phyloP scores from a whole-genome alignment of 2,888 invertebrate genomes.

The Stenurella melanura region DNA sequence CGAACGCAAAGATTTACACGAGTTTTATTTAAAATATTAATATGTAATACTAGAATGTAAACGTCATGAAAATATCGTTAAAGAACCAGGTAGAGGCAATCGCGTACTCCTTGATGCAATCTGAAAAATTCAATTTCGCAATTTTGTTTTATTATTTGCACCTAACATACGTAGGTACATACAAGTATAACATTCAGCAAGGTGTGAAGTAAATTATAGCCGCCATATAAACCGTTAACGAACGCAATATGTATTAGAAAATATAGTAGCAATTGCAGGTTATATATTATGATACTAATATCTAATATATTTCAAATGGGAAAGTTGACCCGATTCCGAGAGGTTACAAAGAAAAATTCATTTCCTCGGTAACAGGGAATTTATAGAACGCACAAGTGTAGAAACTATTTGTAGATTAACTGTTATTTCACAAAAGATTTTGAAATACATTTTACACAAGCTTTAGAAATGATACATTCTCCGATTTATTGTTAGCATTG shows the following conservation, averaged over 20 bases:
- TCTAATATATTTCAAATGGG: neutral
- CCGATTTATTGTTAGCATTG: too few species aligned
- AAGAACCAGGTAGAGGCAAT: too few species aligned
- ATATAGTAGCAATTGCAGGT: conserved; percentile 15
- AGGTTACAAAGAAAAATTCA: conserved; percentile 15
- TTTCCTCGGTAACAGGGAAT: conserved; percentile 18
- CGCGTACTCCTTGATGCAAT: neutral
- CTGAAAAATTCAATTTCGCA: neutral
- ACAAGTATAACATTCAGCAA: neutral
- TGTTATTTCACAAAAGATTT: conserved; percentile 4
- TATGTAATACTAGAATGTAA: too few species aligned
- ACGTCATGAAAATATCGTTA: too few species aligned
- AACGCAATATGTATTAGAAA: conserved; percentile 7
- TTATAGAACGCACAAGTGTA: conserved; percentile 1
- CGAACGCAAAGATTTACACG: too few species aligned
- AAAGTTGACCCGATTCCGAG: conserved; percentile 27
- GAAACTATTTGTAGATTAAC: neutral
- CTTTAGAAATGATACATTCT: too few species aligned
- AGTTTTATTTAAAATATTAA: too few species aligned
- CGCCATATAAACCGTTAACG: neutral
- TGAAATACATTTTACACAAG: neutral
- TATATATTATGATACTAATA: conserved; percentile 10
- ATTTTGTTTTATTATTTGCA: conserved; percentile 2
- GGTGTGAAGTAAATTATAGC: neutral
- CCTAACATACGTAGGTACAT: too few species aligned